Base-by-base conservation (phyloP, 2,113 vertebrate genomes). In the Pseudorasbora parva region DNA sequence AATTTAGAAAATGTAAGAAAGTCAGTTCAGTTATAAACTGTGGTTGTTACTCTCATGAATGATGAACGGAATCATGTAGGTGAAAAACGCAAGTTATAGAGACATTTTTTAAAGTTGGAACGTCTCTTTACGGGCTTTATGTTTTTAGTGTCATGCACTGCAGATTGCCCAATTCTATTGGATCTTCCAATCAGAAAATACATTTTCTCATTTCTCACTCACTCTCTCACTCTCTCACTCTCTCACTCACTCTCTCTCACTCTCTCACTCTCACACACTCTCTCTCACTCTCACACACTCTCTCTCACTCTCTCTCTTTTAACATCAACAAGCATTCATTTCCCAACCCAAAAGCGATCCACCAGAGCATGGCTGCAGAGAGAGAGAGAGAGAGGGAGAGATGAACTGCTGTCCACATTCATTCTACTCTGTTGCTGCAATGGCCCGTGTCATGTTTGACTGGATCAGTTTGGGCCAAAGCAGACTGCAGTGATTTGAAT, bases 391-490 rank as follows among this genome's bases (percentile, higher is more conserved):
- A 1, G 30, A 6, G 49, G 17, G 75, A 37, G 78, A 81, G 78
- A 69, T 81, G 79, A 81, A 81, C 64, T 81, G 45, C 79, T 81
- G 64, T 81, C 64, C 64, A 69, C 79, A 81, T 81, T 69, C 64
- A 81, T 69, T 71, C 30, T 71, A 5, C 62, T 81, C 79, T 81
- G 62, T 81, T 81, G 47, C 47, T 41, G 79, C 79, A 81, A 69
- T 81, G 64, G 79, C 47, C 79, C 79, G 64, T 81, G 64, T 81
- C 79, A 81, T 81, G 79, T 81, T 81, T 81, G 79, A 81, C 79
- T 81, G 79, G 79, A 81, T 81, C 79, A 81, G 79, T 81, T 81
- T 81, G 64, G 79, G 64, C 79, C 79, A 33, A 68, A 69, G 27
- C 45, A 81, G 64, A 81, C 79, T 81, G 79, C 60, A 81, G 47